Percentiles rank a stretch among this genome's conserved stretches.
Evolutionary conservation across 2,797 vertebrate genomes (phyloP).

Genomic region (Darevskia mixta): DNA sequence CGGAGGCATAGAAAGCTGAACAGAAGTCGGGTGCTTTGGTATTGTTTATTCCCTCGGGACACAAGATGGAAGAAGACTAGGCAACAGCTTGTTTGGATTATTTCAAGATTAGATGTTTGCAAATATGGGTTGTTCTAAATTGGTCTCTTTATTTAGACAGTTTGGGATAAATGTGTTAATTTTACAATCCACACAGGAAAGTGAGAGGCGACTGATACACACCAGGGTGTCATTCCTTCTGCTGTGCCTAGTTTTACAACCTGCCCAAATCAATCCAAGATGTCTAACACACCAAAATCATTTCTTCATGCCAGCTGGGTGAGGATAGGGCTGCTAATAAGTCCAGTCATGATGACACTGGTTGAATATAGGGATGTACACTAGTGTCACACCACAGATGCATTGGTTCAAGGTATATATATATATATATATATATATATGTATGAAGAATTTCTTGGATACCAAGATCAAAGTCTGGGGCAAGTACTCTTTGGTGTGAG

Average conservation of each 20-base stretch:
- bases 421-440: too few relatives aligned
- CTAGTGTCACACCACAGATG: neutral
- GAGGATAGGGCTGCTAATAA: neutral
- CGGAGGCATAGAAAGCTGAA: neutral
- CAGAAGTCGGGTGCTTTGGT: neutral
- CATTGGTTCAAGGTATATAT: too few relatives aligned
- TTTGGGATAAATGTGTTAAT: conserved; percentile 63
- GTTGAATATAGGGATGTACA: neutral
- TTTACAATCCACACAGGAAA: conserved; percentile 55
- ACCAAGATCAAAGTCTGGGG: too few relatives aligned
- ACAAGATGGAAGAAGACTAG: neutral
- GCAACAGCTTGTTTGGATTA: conserved; percentile 56
- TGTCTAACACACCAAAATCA: neutral
- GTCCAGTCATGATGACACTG: neutral
- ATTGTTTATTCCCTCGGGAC: neutral
- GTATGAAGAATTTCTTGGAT: too few relatives aligned
- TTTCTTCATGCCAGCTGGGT: neutral
- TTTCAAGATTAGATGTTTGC: conserved; percentile 67
- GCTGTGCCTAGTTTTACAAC: neutral
- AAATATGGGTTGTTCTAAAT: conserved; percentile 67
- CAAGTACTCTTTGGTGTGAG: too few relatives aligned
- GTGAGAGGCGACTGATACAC: conserved; percentile 22
- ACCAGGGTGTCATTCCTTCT: conserved; percentile 24
- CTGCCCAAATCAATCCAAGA: rapidly evolving
- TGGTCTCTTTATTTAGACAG: conserved; percentile 38